Evolutionary conservation across 2,113 vertebrate genomes (phyloP).

Genomic region (Laticauda colubrina): DNA sequence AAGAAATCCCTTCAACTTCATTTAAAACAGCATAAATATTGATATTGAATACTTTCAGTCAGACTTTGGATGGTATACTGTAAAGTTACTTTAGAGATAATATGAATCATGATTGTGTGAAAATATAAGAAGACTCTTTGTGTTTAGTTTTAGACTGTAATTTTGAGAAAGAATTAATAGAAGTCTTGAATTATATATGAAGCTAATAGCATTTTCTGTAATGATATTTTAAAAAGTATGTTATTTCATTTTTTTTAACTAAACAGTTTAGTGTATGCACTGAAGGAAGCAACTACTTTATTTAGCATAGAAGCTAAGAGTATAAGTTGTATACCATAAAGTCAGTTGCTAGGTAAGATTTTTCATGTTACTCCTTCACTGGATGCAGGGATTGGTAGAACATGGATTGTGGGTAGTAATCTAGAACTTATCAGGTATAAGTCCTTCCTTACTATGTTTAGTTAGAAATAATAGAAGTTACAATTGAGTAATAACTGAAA

Average conservation of each 20-base stretch:
- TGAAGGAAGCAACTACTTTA: neutral
- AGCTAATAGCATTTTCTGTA: neutral
- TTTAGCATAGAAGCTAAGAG: neutral
- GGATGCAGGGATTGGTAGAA: neutral
- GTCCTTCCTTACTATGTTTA: neutral
- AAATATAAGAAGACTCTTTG: neutral
- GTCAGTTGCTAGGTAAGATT: neutral
- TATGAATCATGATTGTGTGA: constrained; percentile 19
- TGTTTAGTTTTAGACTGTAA: neutral
- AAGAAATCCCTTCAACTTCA: constrained; percentile 30
- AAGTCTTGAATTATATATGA: neutral
- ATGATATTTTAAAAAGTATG: neutral
- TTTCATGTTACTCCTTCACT: neutral
- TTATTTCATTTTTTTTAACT: neutral
- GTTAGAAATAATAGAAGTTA: neutral
- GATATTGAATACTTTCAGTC: constrained; percentile 13
- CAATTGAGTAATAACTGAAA: neutral
- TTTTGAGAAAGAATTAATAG: neutral
- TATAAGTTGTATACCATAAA: neutral
- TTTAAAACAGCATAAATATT: constrained; percentile 20
- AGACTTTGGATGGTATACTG: neutral
- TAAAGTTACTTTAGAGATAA: neutral
- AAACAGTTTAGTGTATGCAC: neutral
- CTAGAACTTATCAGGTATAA: neutral
- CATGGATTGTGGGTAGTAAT: neutral